phyloP scores from a whole-genome alignment of 2,888 invertebrate species.

The Stenotaenia linearis region DNA sequence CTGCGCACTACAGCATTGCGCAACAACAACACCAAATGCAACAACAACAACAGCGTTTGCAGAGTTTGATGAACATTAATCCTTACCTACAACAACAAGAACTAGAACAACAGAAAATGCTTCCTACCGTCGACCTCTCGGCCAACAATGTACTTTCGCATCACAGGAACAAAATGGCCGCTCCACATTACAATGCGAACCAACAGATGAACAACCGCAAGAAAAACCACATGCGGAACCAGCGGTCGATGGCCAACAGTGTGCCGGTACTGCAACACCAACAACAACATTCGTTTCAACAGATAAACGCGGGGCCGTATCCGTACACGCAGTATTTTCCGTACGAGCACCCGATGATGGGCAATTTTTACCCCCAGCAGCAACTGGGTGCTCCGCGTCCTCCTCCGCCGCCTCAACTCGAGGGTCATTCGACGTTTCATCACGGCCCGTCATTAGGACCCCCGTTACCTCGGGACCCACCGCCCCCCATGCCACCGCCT shows the following conservation, averaged over 20 bases:
- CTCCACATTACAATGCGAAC: not conserved
- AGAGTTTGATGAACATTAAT: not conserved
- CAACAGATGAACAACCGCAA: not conserved
- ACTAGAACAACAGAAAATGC: not conserved
- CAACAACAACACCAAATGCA: not conserved
- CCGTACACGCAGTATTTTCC: constrained; percentile 31
- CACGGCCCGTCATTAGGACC: not conserved
- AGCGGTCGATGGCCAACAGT: not conserved
- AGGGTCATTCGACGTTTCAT: not conserved
- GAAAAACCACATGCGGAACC: not conserved
- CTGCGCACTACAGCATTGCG: not conserved
- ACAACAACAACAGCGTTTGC: constrained; percentile 6
- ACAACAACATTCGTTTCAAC: constrained; percentile 27
- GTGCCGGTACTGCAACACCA: not conserved
- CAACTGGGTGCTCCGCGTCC: not conserved
- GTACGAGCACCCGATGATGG: not conserved
- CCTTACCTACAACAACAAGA: constrained; percentile 2
- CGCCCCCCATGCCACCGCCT: constrained; percentile 34
- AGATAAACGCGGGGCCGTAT: constrained; percentile 32
- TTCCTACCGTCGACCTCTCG: not conserved
- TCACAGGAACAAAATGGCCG: not conserved
- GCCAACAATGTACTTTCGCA: constrained; percentile 11
- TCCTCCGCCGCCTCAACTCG: not conserved
- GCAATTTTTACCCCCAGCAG: not conserved
- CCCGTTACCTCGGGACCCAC: constrained; percentile 32